A percentile compares a stretch with the other conserved stretches of the same genome.
Evolutionary conservation across 2,888 invertebrate species (phyloP).

Genomic region (Amaurobius ferox): DNA sequence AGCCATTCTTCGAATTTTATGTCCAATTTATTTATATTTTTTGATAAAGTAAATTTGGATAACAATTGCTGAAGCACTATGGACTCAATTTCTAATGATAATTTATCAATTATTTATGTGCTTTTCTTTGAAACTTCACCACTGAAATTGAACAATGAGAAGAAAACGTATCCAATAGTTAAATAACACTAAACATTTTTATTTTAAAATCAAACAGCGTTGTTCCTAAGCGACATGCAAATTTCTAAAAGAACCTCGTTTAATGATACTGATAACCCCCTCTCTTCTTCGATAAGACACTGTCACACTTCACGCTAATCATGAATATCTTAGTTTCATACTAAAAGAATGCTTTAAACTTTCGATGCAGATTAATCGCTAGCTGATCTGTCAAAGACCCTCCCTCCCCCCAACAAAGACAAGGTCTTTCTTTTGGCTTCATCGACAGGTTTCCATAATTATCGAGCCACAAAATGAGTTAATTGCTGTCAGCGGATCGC

Average conservation of each 20-base stretch:
- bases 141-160: too few species aligned
- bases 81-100: too few species aligned
- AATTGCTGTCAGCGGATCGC: slow-evolving; percentile 69
- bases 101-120: too few species aligned
- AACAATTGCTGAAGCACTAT: too few species aligned
- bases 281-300: not conserved
- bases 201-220: not conserved
- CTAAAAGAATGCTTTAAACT: not conserved
- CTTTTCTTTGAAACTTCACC: too few species aligned
- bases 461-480: slow-evolving; percentile 61
- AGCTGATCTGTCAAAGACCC: slow-evolving; percentile 46
- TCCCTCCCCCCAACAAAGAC: slow-evolving; percentile 14
- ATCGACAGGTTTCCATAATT: slow-evolving; percentile 67
- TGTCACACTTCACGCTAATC: not conserved
- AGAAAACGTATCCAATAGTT: too few species aligned
- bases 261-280: not conserved
- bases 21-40: too few species aligned
- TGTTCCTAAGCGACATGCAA: not conserved
- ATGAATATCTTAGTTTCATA: not conserved
- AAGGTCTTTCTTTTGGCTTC: slow-evolving; percentile 41
- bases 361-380: slow-evolving; percentile 47
- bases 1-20: too few species aligned
- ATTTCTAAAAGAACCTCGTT: not conserved
- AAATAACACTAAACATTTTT: too few species aligned
- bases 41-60: too few species aligned